Evolutionary conservation across 2,113 vertebrate genomes (phyloP).

Genomic region (Gymnocephalus cernua): DNA sequence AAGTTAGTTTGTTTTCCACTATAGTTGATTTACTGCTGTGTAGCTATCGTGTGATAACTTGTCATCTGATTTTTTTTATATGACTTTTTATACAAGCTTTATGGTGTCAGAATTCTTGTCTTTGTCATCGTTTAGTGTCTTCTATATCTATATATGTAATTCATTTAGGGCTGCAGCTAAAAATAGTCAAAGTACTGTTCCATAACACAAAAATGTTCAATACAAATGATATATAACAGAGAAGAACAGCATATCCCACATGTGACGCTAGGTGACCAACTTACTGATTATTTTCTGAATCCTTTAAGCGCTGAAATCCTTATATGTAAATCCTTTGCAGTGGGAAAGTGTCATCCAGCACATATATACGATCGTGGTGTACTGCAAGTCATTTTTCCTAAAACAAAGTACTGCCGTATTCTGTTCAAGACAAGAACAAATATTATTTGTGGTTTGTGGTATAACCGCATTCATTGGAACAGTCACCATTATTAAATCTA

Average conservation of each 20-base stretch:
- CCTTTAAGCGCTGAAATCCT: background rate
- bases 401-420: background rate
- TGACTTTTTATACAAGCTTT: slow-evolving; percentile 8
- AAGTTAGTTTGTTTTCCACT: slow-evolving; percentile 30
- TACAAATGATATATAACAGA: background rate
- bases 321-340: background rate
- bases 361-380: background rate
- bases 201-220: background rate
- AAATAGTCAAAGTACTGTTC: too few relatives aligned
- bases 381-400: background rate
- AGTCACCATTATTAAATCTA: slow-evolving; percentile 11
- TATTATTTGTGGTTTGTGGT: background rate
- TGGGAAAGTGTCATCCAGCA: background rate
- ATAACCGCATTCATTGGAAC: background rate
- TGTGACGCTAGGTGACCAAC: background rate
- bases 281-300: background rate
- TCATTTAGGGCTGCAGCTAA: background rate
- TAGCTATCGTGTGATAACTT: slow-evolving; percentile 25
- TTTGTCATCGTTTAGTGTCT: background rate
- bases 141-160: slow-evolving; percentile 3
- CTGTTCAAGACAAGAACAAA: background rate
- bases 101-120: background rate
- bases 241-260: background rate
- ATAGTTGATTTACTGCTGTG: slow-evolving; percentile 27
- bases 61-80: background rate